Evolutionary conservation across 2,113 vertebrate genomes (phyloP).

Genomic region (Propithecus coquereli): DNA sequence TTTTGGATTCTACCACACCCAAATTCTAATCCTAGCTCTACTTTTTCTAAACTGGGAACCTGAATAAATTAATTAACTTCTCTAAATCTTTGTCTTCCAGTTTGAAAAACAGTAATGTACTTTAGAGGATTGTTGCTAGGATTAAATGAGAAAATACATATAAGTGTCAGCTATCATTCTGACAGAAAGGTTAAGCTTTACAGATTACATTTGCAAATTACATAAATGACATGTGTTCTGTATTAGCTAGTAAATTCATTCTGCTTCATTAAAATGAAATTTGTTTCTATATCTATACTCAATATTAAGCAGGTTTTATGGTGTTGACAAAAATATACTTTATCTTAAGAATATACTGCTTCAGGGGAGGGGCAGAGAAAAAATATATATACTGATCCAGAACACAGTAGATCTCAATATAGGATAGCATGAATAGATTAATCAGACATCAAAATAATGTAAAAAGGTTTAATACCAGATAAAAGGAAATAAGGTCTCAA

Average conservation of each 20-base stretch:
- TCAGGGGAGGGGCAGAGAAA: not conserved
- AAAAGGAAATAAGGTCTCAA: not conserved
- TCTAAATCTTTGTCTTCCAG: not conserved
- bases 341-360: not conserved
- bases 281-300: not conserved
- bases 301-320: not conserved
- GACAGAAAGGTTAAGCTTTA: conserved; percentile 5
- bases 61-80: not conserved
- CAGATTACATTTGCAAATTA: conserved; percentile 13
- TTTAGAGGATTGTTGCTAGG: not conserved
- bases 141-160: not conserved
- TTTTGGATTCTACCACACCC: not conserved
- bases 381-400: too few relatives aligned
- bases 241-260: not conserved
- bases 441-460: not conserved
- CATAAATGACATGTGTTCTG: not conserved
- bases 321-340: not conserved
- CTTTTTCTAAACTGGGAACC: not conserved
- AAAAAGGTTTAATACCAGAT: not conserved
- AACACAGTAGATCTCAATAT: not conserved
- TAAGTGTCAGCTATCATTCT: not conserved
- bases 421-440: not conserved
- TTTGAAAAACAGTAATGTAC: not conserved
- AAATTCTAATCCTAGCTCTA: not conserved
- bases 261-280: not conserved